Evolutionary conservation across 1,140 invertebrate genomes (phyloP), one percentile per base, ranked within the genome.

Genomic region (Ceratina australensis): DNA sequence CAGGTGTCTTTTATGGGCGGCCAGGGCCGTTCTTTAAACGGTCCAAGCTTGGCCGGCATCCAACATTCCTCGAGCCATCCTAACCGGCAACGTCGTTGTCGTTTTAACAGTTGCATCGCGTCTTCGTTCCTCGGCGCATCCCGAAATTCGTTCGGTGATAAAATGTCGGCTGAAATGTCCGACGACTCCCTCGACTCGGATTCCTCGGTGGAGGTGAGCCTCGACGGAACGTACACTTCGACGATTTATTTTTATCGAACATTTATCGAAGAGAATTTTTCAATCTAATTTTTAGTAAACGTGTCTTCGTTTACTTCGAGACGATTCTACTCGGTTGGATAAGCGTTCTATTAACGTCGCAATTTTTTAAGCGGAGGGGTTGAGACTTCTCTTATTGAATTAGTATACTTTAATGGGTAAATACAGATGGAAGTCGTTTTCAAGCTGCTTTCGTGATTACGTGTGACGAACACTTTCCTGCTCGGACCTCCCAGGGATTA

Each of bases 1-100:
- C 56, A 76, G 80, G 73, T 81, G 59, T 81, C 88, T 86, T 90
- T 89, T 90, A 90, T 90, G 90, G 88, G 82, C 84, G 90, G 88
- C 83, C 84, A 89, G 83, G 84, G 84, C 71, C 86, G 88, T 42
- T 82, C 64, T 78, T 74, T 78, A 79, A 72, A 67, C 72, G 76
- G 47, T 66, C 60, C 74, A 78, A 33, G 59, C 59, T 87, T 91
- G 90, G 90, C 87, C 15, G 10, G n/a, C 10, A 4, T 87, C 86
- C 90, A 91, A 91, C 78, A 89, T 90, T 90, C 80, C 84, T 60
- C 63, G 66, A 8, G 3, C 52, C 52, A 56, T n/a, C 3, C 52
- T 72, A 81, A n/a, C 64, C 72, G 76, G 63, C 61, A 81, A 74
- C 42, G 76, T 64, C 57, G 49, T 56, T 52, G 49, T 50, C 18